phyloP scores from a whole-genome alignment of 2,113 vertebrate species.

The Oncorhynchus masou region DNA sequence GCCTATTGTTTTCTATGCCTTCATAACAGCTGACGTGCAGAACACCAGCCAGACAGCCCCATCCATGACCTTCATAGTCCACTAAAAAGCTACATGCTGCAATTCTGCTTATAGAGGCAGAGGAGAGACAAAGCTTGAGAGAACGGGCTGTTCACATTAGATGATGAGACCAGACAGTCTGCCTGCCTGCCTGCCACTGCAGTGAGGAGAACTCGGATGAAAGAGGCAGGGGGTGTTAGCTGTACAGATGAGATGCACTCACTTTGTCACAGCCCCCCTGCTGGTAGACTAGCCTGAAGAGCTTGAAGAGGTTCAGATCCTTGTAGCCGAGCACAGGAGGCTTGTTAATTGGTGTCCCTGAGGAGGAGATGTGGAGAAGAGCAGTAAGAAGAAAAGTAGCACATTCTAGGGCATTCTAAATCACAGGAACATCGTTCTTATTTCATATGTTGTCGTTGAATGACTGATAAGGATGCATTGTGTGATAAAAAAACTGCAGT shows the following conservation, averaged over 20 bases:
- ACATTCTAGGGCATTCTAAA: background rate
- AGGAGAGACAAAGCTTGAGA: background rate
- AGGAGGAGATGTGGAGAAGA: slow-evolving; percentile 15
- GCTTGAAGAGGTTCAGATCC: slow-evolving; percentile 98
- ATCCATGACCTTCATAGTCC: background rate
- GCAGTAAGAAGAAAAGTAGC: background rate
- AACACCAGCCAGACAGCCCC: background rate
- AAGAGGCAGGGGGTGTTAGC: background rate
- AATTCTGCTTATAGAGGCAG: background rate
- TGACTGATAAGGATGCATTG: background rate
- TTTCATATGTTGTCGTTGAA: background rate
- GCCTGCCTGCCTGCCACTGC: background rate
- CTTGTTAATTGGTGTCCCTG: slow-evolving; percentile 98
- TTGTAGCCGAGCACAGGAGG: slow-evolving; percentile 97
- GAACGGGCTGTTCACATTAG: background rate
- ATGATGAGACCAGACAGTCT: background rate
- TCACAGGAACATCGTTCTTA: background rate
- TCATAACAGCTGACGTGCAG: background rate
- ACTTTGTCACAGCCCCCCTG: slow-evolving; percentile 94
- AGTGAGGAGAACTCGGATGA: background rate
- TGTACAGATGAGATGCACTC: slow-evolving; percentile 52
- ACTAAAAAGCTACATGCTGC: background rate
- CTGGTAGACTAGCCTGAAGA: slow-evolving; percentile 91
- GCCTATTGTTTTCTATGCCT: background rate
- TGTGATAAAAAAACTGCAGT: background rate